A percentile compares a stretch with the other conserved stretches of the same genome.
phyloP scores from a whole-genome alignment of 2,888 invertebrate species.

The Barypeithes pellucidus region DNA sequence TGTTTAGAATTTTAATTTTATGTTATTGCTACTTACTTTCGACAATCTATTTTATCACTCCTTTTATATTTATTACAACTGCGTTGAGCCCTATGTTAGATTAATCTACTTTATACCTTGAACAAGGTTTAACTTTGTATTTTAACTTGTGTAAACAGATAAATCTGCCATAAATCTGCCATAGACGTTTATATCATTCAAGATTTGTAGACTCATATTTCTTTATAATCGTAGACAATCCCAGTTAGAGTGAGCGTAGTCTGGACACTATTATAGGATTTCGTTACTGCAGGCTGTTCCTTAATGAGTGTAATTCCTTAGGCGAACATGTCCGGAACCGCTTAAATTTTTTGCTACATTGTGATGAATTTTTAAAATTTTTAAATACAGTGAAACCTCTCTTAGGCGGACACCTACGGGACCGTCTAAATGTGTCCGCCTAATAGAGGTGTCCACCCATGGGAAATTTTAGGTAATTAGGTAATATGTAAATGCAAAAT shows the following conservation, averaged over 20 bases:
- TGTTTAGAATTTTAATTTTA: conserved; percentile 9
- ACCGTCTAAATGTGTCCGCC: too few relatives aligned
- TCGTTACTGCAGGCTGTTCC: too few relatives aligned
- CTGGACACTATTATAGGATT: background rate
- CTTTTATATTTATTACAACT: conserved; percentile 3
- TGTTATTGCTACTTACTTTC: background rate
- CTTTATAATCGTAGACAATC: conserved; percentile 19
- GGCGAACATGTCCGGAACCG: too few relatives aligned
- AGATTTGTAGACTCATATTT: conserved; percentile 34
- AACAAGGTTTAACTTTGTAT: conserved; percentile 11
- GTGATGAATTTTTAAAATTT: too few relatives aligned
- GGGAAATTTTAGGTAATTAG: too few relatives aligned
- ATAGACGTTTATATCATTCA: conserved; percentile 17
- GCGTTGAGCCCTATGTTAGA: background rate
- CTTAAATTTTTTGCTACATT: too few relatives aligned
- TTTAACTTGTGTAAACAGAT: conserved; percentile 19
- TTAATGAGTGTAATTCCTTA: too few relatives aligned
- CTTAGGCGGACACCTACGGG: too few relatives aligned
- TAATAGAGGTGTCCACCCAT: too few relatives aligned
- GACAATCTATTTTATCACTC: background rate
- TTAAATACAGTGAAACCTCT: too few relatives aligned
- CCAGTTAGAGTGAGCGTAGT: background rate
- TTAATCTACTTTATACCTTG: conserved; percentile 18
- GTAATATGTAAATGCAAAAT: too few relatives aligned
- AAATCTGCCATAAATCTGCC: conserved; percentile 31